Evolutionary conservation across 1,140 invertebrate genomes (phyloP).

Genomic region (Drosophila arawakana): DNA sequence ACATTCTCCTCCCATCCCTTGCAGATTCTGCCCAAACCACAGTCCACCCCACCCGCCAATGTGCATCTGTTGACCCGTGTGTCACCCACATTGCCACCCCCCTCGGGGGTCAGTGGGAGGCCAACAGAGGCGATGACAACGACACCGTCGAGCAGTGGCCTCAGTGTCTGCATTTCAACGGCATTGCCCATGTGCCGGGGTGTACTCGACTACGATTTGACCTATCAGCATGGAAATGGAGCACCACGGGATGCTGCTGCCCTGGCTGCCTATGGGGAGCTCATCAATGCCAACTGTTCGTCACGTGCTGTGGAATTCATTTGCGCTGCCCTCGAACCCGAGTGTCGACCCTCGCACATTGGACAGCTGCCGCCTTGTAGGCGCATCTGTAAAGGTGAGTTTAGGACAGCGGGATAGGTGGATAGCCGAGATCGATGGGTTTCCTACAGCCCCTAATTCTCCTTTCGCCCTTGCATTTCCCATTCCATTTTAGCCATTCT

Average conservation of each 20-base stretch:
- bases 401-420: no score
- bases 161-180: slow-evolving; percentile 79
- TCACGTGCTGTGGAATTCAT: slow-evolving; percentile 87
- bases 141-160: slow-evolving; percentile 67
- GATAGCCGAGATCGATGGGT: no score
- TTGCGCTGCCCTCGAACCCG: slow-evolving; percentile 88
- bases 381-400: slow-evolving; percentile 88
- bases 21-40: slow-evolving; percentile 70
- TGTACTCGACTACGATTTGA: slow-evolving; percentile 88
- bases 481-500: slow-evolving; percentile 84
- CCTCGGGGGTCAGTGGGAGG: slow-evolving; percentile 42
- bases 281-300: slow-evolving; percentile 88
- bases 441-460: no score
- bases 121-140: slow-evolving; percentile 83
- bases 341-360: slow-evolving; percentile 87
- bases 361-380: slow-evolving; percentile 87
- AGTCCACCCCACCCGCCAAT: slow-evolving; percentile 80
- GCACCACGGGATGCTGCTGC: slow-evolving; percentile 53
- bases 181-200: slow-evolving; percentile 85
- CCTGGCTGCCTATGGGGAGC: slow-evolving; percentile 72
- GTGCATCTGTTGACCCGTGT: slow-evolving; percentile 86
- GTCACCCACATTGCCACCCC: slow-evolving; percentile 86
- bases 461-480: no score
- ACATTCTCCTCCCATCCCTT: not conserved
- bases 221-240: slow-evolving; percentile 68